Evolutionary conservation across 2,888 invertebrate genomes (phyloP).

Genomic region (Caenorhabditis doughertyi): DNA sequence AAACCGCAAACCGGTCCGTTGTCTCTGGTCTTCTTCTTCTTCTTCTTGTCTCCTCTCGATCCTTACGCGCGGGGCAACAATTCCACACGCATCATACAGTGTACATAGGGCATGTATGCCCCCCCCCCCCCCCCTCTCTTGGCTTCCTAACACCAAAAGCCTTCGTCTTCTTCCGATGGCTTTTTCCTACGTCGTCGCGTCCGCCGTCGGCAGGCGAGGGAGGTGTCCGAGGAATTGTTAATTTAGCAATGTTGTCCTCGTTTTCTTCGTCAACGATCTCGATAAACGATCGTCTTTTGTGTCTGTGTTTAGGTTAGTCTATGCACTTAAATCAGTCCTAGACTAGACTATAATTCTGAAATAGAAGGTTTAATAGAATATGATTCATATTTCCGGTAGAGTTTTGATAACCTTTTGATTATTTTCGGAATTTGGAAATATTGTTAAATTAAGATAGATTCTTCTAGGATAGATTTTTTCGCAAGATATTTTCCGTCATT

Average conservation of each 20-base stretch:
- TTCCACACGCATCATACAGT: slow-evolving; percentile 62
- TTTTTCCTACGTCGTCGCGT: slow-evolving; percentile 24
- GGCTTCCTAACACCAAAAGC: slow-evolving; percentile 31
- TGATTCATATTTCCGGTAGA: background rate
- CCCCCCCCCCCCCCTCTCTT: background rate
- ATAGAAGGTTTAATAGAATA: background rate
- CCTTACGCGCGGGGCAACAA: slow-evolving; percentile 50
- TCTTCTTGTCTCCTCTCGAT: slow-evolving; percentile 37
- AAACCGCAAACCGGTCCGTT: slow-evolving; percentile 47
- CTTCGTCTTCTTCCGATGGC: slow-evolving; percentile 24
- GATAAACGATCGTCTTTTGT: slow-evolving; percentile 26
- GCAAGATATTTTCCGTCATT: background rate
- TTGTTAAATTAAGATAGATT: too few species aligned
- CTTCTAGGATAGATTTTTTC: background rate
- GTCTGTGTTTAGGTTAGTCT: slow-evolving; percentile 36
- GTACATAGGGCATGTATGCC: slow-evolving; percentile 54
- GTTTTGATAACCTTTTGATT: background rate
- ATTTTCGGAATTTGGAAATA: too few species aligned
- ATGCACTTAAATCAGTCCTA: slow-evolving; percentile 1
- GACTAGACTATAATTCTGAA: background rate
- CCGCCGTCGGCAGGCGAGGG: slow-evolving; percentile 20
- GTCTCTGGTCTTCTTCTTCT: slow-evolving; percentile 2
- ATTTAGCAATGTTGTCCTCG: slow-evolving; percentile 37
- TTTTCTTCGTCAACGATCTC: slow-evolving; percentile 37
- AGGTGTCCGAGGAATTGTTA: slow-evolving; percentile 44